These are phyloP conservation scores for Protonibea diacanthus DNA, from an alignment of 2,797 vertebrate species.

Conservation along the genomic window DNA sequence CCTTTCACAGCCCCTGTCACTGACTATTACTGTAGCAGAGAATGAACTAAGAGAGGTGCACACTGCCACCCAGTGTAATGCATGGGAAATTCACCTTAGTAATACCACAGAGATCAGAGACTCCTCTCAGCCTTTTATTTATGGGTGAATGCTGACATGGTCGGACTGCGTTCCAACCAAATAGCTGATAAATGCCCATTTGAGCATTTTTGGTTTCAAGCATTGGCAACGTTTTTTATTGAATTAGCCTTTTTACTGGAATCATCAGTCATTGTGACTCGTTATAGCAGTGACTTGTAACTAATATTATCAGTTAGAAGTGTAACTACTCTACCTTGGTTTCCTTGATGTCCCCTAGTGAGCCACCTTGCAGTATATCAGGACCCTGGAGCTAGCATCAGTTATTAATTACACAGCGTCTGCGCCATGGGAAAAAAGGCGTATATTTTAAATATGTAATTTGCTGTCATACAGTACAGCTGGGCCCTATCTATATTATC, in stretches of 20 bases:
- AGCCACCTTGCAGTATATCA: neutral
- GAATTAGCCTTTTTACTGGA: neutral
- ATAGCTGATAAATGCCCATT: neutral
- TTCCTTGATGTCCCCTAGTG: neutral
- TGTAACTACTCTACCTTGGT: neutral
- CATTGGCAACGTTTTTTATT: neutral
- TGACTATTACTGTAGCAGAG: neutral
- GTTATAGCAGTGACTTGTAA: neutral
- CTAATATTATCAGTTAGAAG: neutral
- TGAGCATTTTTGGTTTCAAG: neutral
- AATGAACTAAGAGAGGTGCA: conserved; percentile 13
- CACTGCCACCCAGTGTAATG: conserved; percentile 69
- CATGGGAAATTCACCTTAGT: conserved; percentile 7
- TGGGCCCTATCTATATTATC: neutral
- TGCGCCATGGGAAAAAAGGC: neutral
- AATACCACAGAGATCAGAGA: neutral
- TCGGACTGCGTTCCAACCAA: neutral
- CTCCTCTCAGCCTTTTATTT: neutral
- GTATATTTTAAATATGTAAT: neutral
- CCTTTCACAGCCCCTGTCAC: conserved; percentile 16
- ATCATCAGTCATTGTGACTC: neutral
- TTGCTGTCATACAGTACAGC: neutral
- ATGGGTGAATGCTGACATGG: neutral
- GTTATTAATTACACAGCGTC: neutral
- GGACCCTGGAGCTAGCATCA: neutral